These are phyloP conservation scores for Drepanosiphum platanoidis DNA, from an alignment of 2,888 invertebrate genomes.

Conservation along the genomic window DNA sequence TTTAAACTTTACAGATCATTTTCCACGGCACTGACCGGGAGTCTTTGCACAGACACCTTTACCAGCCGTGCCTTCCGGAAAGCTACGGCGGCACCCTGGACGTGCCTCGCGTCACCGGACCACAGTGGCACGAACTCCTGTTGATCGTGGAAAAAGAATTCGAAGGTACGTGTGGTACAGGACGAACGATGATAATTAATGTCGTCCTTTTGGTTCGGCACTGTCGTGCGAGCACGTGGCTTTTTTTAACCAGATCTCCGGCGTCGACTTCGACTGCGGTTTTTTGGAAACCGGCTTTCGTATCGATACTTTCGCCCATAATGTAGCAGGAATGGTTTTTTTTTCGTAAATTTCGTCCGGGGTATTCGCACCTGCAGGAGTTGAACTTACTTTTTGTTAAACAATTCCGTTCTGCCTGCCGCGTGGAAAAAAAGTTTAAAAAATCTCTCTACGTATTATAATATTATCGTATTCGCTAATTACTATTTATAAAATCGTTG, in stretches of 20 bases:
- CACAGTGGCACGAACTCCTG: constrained; percentile 76
- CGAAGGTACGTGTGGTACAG: constrained; percentile 69
- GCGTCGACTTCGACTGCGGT: background rate
- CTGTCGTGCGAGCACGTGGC: too few species aligned
- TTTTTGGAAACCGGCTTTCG: too few species aligned
- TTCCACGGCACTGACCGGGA: constrained; percentile 79
- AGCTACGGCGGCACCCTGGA: constrained; percentile 77
- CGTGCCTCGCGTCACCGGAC: constrained; percentile 74
- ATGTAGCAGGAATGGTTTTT: too few species aligned
- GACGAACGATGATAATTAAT: background rate
- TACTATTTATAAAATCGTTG: too few species aligned
- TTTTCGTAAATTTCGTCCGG: too few species aligned
- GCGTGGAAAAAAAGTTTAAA: too few species aligned
- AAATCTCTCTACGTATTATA: too few species aligned
- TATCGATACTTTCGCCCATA: too few species aligned
- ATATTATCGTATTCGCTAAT: too few species aligned
- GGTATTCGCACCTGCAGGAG: too few species aligned
- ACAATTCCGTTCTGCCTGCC: too few species aligned
- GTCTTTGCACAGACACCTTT: constrained; percentile 72
- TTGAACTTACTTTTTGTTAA: too few species aligned
- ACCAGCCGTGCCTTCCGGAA: constrained; percentile 72
- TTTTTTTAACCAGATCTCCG: background rate
- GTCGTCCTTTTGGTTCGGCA: background rate
- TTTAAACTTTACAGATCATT: constrained; percentile 70
- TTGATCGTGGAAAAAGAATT: constrained; percentile 75